Conservation (phyloP, 2,888 invertebrate genomes). For the Leptinotarsa haldemani region DNA sequence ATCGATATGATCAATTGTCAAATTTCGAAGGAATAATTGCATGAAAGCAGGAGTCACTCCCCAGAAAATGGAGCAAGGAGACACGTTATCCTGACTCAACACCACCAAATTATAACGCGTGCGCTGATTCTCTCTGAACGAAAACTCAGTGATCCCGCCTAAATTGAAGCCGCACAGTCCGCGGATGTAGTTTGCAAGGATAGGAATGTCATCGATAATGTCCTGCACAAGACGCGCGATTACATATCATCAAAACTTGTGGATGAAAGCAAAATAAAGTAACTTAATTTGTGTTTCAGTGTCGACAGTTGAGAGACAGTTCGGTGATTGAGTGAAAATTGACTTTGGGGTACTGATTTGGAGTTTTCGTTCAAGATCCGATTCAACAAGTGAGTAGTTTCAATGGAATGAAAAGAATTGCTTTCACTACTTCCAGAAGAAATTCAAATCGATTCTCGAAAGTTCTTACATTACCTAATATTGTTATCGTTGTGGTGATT, state of each 20-base stretch:
- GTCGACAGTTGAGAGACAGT: not conserved
- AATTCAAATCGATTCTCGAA: too few species aligned
- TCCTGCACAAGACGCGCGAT: not conserved
- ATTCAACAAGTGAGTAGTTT: slow-evolving; percentile 6
- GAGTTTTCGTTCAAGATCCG: not conserved
- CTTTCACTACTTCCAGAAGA: not conserved
- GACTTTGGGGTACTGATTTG: not conserved
- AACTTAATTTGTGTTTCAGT: not conserved
- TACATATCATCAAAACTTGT: not conserved
- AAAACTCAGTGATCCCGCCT: not conserved
- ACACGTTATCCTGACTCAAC: not conserved
- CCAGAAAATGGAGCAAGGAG: not conserved
- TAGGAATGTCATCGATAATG: not conserved
- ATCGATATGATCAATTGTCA: too few species aligned
- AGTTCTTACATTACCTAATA: too few species aligned
- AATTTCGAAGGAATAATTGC: too few species aligned
- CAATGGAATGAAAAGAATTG: not conserved
- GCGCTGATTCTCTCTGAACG: not conserved
- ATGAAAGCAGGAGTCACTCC: slow-evolving; percentile 1
- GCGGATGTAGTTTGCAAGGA: not conserved
- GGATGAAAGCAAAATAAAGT: not conserved
- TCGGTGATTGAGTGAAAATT: not conserved
- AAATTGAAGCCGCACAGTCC: not conserved
- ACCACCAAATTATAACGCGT: not conserved
- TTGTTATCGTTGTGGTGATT: too few species aligned